Evolutionary conservation across 2,113 vertebrate species (phyloP).

Genomic region (Thalassarche chlororhynchos): DNA sequence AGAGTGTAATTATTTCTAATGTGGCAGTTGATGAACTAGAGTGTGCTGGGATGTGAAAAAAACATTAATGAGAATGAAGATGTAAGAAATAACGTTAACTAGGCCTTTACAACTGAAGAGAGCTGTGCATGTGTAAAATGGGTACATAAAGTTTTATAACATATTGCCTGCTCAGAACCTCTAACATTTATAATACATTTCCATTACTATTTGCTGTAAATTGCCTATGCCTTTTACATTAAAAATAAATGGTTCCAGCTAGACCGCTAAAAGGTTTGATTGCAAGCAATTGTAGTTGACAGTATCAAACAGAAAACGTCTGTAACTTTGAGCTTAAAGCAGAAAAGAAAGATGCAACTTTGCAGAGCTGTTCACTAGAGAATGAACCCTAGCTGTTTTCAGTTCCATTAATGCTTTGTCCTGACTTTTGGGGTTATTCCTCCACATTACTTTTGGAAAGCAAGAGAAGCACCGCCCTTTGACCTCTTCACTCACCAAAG

Average conservation of each 20-base stretch:
- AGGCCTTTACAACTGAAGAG: slow-evolving; percentile 23
- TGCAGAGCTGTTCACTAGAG: background rate
- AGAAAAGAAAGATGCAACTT: background rate
- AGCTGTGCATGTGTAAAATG: background rate
- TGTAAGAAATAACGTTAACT: slow-evolving; percentile 37
- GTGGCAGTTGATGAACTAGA: background rate
- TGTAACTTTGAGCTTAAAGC: slow-evolving; percentile 2
- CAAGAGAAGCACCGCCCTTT: background rate
- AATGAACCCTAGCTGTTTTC: background rate
- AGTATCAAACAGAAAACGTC: background rate
- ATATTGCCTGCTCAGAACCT: slow-evolving; percentile 26
- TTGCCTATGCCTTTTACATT: slow-evolving; percentile 55
- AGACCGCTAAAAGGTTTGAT: slow-evolving; percentile 60
- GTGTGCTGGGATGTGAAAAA: background rate
- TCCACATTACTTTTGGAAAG: background rate
- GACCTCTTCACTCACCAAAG: background rate
- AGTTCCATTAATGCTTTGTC: background rate
- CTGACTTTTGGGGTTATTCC: background rate
- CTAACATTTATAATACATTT: slow-evolving; percentile 54
- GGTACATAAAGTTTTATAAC: slow-evolving; percentile 62
- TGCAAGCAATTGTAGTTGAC: slow-evolving; percentile 25
- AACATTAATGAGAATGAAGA: background rate
- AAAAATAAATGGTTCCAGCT: slow-evolving; percentile 51
- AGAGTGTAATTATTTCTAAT: background rate
- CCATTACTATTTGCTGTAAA: slow-evolving; percentile 60